Percentiles rank a stretch among this genome's conserved stretches.
phyloP scores from a whole-genome alignment of 2,888 invertebrate genomes.

The Hirtodrosophila alboralis region DNA sequence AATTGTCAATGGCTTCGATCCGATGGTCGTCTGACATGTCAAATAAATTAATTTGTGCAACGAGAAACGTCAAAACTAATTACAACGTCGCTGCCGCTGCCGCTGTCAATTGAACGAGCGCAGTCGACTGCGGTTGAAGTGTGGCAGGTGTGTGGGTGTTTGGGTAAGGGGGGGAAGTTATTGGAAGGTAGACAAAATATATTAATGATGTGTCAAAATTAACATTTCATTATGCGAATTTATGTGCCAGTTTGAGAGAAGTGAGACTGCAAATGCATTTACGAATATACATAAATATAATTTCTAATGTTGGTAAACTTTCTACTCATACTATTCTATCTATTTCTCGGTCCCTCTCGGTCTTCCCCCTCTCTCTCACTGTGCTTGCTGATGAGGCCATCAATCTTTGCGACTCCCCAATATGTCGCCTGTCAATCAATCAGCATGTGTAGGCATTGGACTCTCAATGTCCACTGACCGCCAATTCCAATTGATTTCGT shows the following conservation, averaged over 20 bases:
- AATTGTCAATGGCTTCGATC: constrained; percentile 59
- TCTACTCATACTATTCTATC: too few species aligned
- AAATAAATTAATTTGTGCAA: constrained; percentile 83
- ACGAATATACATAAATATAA: not conserved
- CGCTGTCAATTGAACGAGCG: constrained; percentile 63
- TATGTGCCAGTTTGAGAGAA: constrained; percentile 29
- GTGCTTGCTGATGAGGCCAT: constrained; percentile 41
- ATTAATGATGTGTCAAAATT: constrained; percentile 84
- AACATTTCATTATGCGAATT: constrained; percentile 81
- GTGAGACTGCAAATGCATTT: constrained; percentile 33
- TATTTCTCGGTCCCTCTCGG: not conserved
- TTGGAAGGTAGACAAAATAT: constrained; percentile 71
- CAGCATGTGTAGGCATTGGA: constrained; percentile 50
- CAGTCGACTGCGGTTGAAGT: constrained; percentile 36
- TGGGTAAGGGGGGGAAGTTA: constrained; percentile 3
- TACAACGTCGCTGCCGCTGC: constrained; percentile 73
- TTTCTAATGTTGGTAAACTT: too few species aligned
- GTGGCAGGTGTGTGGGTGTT: not conserved
- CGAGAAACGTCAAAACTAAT: constrained; percentile 83
- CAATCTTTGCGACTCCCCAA: constrained; percentile 68
- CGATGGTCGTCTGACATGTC: constrained; percentile 74
- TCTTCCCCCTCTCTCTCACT: not conserved
- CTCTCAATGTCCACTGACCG: constrained; percentile 66
- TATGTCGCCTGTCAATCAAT: constrained; percentile 82
- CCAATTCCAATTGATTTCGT: constrained; percentile 83